These are phyloP conservation scores for Lasioglossum vierecki DNA, from an alignment of 2,888 invertebrate genomes.

Conservation along the genomic window DNA sequence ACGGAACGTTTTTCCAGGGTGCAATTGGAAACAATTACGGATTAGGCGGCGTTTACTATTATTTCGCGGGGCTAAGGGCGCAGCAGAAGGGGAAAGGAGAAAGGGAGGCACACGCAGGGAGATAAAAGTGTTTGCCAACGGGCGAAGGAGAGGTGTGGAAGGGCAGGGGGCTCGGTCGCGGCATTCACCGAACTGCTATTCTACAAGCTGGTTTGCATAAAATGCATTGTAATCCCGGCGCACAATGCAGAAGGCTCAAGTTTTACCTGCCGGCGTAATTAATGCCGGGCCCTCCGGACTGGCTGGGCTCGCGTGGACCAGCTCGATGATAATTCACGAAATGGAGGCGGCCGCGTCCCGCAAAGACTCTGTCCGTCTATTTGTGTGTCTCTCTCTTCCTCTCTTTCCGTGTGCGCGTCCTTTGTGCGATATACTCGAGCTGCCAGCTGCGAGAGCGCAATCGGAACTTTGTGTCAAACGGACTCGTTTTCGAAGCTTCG, in stretches of 20 bases:
- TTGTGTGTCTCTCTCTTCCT: neutral
- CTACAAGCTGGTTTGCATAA: conserved; percentile 66
- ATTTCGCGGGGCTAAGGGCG: neutral
- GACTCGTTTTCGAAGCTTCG: neutral
- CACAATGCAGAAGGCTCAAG: conserved; percentile 63
- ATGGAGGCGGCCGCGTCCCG: neutral
- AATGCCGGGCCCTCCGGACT: conserved; percentile 46
- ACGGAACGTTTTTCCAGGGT: neutral
- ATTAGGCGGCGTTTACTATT: conserved; percentile 22
- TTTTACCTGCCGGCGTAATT: conserved; percentile 64
- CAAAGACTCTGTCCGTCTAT: neutral
- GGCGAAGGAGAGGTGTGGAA: neutral
- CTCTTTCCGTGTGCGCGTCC: neutral
- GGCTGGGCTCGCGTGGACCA: conserved; percentile 26
- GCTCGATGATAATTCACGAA: conserved; percentile 23
- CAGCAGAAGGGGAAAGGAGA: neutral
- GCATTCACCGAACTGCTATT: conserved; percentile 56
- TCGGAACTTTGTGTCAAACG: neutral
- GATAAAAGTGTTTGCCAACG: conserved; percentile 4
- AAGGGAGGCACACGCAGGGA: neutral
- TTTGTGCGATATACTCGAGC: neutral
- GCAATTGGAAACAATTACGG: conserved; percentile 7
- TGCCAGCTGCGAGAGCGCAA: neutral
- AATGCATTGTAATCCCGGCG: conserved; percentile 66
- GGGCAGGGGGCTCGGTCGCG: conserved; percentile 37